A percentile compares a stretch with the other conserved stretches of the same genome.
These are phyloP conservation scores for Selenia dentaria DNA, from an alignment of 2,888 invertebrate genomes.

Conservation along the genomic window DNA sequence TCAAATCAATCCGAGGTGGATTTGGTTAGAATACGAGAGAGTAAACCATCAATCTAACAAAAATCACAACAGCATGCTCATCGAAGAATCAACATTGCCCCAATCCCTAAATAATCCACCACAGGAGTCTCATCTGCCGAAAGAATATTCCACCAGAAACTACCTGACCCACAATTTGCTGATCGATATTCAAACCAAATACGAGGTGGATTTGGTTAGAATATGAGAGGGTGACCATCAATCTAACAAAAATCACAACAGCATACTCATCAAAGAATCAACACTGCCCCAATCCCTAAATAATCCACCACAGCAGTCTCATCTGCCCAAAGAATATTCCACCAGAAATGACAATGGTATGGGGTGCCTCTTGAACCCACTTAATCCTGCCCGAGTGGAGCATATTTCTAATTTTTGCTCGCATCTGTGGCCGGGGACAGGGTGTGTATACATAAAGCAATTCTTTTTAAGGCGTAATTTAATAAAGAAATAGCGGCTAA, in stretches of 20 bases:
- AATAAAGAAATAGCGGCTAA: too few relatives aligned
- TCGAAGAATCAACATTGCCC: constrained; percentile 19
- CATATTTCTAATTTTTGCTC: constrained; percentile 39
- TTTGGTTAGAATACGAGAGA: too few relatives aligned
- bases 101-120: constrained; percentile 20
- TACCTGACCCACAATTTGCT: too few relatives aligned
- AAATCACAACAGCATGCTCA: constrained; percentile 7
- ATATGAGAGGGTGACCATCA: too few relatives aligned
- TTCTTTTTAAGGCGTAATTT: too few relatives aligned
- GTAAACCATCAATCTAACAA: background rate
- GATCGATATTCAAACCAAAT: too few relatives aligned
- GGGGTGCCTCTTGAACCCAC: constrained; percentile 34
- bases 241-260: constrained; percentile 7
- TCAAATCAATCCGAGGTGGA: too few relatives aligned
- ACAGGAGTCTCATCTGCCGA: constrained; percentile 32
- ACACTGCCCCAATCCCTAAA: constrained; percentile 12
- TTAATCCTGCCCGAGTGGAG: constrained; percentile 34
- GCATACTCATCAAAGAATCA: constrained; percentile 16
- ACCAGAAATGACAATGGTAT: constrained; percentile 32
- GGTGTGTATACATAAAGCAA: constrained; percentile 1
- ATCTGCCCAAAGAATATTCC: constrained; percentile 27
- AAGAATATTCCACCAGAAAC: constrained; percentile 26
- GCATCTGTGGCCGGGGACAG: constrained; percentile 37
- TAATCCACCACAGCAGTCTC: constrained; percentile 30
- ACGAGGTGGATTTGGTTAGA: too few relatives aligned